phyloP scores from a whole-genome alignment of 2,797 vertebrate species.

The Threskiornis aethiopicus region DNA sequence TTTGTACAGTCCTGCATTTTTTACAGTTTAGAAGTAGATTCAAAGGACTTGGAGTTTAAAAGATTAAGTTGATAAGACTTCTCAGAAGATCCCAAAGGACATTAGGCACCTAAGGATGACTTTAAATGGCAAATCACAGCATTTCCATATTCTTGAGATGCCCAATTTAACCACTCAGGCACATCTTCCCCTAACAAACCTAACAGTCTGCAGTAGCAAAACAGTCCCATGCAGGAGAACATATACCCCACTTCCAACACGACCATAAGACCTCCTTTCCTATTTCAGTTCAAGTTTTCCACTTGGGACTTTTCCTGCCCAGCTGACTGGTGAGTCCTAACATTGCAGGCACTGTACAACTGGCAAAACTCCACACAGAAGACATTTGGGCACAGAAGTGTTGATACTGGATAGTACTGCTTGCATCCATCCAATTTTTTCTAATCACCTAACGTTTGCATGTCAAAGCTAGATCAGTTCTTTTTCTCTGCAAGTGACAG shows the following conservation, averaged over 20 bases:
- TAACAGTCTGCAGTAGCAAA: neutral
- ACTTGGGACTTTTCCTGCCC: neutral
- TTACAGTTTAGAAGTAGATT: neutral
- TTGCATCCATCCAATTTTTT: neutral
- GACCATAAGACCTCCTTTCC: neutral
- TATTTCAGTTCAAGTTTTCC: neutral
- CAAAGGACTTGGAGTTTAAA: neutral
- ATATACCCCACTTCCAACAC: neutral
- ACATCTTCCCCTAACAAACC: neutral
- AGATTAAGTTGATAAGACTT: neutral
- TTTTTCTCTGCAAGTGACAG: neutral
- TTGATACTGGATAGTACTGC: neutral
- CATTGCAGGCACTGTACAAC: neutral
- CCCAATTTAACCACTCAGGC: accelerated
- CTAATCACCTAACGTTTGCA: neutral
- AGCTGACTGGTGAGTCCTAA: neutral
- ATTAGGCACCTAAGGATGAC: neutral
- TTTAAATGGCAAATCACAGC: neutral
- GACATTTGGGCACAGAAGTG: neutral
- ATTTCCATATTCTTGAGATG: neutral
- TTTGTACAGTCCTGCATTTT: neutral
- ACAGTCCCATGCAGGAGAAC: neutral
- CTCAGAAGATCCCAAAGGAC: neutral
- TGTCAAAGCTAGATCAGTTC: neutral
- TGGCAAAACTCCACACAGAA: neutral